Evolutionary conservation across 1,140 invertebrate genomes (phyloP).

Genomic region (Polyergus mexicanus): DNA sequence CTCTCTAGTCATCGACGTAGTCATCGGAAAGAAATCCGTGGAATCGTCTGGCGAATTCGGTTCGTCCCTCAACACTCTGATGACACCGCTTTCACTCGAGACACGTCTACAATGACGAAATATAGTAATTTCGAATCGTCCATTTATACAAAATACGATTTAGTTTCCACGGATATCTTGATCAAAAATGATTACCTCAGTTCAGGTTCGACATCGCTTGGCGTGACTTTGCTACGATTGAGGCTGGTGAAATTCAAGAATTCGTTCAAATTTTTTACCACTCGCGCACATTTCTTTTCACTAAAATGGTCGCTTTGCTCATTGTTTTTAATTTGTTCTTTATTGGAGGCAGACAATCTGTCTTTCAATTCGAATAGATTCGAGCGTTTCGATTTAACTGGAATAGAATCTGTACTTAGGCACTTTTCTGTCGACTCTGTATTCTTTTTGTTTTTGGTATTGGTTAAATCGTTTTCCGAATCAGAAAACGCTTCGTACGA

Average conservation of each 20-base stretch:
- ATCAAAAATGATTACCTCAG: constrained; percentile 64
- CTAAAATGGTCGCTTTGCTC: constrained; percentile 61
- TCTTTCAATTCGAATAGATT: constrained; percentile 78
- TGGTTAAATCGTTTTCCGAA: constrained; percentile 76
- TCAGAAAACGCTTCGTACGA: constrained; percentile 75
- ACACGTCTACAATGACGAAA: constrained; percentile 65
- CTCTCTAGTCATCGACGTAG: constrained; percentile 94
- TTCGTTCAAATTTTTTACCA: constrained; percentile 94
- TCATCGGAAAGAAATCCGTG: constrained; percentile 94
- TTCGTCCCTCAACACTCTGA: constrained; percentile 85
- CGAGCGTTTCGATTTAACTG: constrained; percentile 74
- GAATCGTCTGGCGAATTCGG: constrained; percentile 92
- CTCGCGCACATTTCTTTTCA: constrained; percentile 84
- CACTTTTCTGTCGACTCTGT: constrained; percentile 81
- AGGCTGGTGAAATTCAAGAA: constrained; percentile 92
- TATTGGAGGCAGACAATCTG: constrained; percentile 59
- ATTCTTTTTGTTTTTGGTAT: constrained; percentile 80
- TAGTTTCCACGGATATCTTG: neutral
- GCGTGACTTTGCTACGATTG: constrained; percentile 87
- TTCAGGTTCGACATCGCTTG: constrained; percentile 80
- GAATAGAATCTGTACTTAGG: constrained; percentile 78
- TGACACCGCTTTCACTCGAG: constrained; percentile 80
- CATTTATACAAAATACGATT: neutral
- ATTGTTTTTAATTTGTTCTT: constrained; percentile 74
- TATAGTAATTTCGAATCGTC: neutral